These are phyloP conservation scores for Amia ocellicauda DNA, from an alignment of 2,113 vertebrate genomes.

Conservation along the genomic window DNA sequence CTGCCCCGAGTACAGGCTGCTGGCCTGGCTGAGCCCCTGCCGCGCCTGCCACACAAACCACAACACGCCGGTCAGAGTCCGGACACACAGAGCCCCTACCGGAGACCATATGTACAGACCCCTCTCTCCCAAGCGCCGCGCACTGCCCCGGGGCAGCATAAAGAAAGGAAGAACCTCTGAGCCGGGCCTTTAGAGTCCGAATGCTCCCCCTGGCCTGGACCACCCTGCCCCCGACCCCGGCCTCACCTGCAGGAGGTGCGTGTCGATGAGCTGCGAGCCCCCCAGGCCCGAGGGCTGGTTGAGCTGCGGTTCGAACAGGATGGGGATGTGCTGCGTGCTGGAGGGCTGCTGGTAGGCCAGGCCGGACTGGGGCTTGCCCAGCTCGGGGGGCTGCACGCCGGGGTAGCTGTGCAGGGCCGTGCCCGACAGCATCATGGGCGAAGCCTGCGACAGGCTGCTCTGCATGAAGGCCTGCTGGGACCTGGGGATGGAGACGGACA, in stretches of 20 bases:
- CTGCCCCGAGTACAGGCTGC: constrained; percentile 92
- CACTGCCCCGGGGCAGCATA: no score
- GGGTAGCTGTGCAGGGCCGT: constrained; percentile 91
- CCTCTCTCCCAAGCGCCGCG: no score
- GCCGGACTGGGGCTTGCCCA: constrained; percentile 89
- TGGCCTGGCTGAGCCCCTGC: constrained; percentile 93
- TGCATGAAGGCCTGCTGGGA: constrained; percentile 98
- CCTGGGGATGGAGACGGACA: constrained; percentile 49
- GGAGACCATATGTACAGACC: no score
- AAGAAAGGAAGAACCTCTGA: no score
- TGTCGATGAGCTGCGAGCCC: constrained; percentile 92
- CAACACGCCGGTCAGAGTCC: background rate
- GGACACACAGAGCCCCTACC: no score
- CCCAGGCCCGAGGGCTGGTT: constrained; percentile 91
- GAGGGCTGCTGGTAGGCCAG: constrained; percentile 95
- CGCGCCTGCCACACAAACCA: constrained; percentile 72
- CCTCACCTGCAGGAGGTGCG: constrained; percentile 88
- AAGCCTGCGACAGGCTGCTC: constrained; percentile 89
- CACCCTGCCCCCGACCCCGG: background rate
- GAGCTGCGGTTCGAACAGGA: constrained; percentile 91
- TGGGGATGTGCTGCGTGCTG: constrained; percentile 92
- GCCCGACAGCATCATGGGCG: constrained; percentile 88
- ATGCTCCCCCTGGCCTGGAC: no score
- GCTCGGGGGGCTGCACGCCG: constrained; percentile 86
- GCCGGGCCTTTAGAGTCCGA: no score